phyloP scores from a whole-genome alignment of 2,888 invertebrate species.

The Amorpha juglandis region DNA sequence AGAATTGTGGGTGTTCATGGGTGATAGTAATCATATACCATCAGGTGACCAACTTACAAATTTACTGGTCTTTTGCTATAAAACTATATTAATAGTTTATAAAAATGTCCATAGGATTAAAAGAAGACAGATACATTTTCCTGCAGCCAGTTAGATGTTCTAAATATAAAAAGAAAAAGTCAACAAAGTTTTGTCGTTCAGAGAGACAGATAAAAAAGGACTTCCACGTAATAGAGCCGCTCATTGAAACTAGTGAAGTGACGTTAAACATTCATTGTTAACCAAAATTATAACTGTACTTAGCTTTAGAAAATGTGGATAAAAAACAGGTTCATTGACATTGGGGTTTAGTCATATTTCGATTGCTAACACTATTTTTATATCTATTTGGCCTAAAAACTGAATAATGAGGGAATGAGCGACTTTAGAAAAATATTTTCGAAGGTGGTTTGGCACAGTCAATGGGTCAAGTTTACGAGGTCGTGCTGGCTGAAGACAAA shows the following conservation, averaged over 20 bases:
- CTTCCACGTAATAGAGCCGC: not conserved
- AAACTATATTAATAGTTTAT: too few species aligned
- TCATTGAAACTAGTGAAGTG: not conserved
- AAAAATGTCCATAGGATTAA: too few species aligned
- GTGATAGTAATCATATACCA: too few species aligned
- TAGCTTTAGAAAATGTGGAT: not conserved
- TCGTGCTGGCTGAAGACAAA: not conserved
- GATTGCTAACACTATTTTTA: not conserved
- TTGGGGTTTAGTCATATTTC: not conserved
- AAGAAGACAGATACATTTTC: too few species aligned
- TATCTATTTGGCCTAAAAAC: not conserved
- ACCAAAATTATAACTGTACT: not conserved
- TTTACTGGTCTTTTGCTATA: too few species aligned
- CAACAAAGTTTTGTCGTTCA: not conserved
- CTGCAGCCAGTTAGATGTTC: too few species aligned
- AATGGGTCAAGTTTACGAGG: not conserved
- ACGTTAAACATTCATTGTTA: not conserved
- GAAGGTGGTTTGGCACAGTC: not conserved
- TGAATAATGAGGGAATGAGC: not conserved
- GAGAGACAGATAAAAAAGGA: not conserved
- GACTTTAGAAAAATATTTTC: not conserved
- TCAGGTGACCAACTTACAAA: too few species aligned
- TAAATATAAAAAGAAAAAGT: too few species aligned
- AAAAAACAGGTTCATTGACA: conserved; percentile 4
- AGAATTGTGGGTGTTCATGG: too few species aligned